These are phyloP conservation scores for Bryconaethiops microstoma DNA, from an alignment of 2,797 vertebrate genomes.

Conservation along the genomic window DNA sequence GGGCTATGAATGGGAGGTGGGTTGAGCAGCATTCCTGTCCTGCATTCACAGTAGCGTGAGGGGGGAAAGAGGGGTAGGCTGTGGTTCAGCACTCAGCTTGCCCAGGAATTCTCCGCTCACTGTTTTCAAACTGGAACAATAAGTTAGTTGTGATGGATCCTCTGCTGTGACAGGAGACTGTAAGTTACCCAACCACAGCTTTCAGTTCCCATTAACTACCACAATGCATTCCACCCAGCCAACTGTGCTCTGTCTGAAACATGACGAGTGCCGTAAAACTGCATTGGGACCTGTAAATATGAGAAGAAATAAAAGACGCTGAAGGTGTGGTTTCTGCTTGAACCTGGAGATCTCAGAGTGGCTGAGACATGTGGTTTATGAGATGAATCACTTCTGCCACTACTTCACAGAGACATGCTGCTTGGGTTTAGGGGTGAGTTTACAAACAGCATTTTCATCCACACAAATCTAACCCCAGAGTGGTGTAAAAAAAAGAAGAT, in stretches of 20 bases:
- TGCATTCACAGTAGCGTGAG: constrained; percentile 15
- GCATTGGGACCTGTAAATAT: constrained; percentile 22
- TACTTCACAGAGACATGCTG: neutral
- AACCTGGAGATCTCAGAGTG: neutral
- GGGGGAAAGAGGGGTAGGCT: constrained; percentile 26
- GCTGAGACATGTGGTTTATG: neutral
- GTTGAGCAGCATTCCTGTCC: constrained; percentile 44
- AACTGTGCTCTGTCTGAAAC: constrained; percentile 37
- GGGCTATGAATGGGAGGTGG: constrained; percentile 3
- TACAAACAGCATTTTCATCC: neutral
- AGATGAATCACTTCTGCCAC: neutral
- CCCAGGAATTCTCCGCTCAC: constrained; percentile 40
- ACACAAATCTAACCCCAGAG: neutral
- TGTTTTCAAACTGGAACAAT: constrained; percentile 45
- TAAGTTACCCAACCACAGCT: constrained; percentile 51
- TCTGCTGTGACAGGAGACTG: constrained; percentile 50
- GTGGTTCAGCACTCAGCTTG: constrained; percentile 41
- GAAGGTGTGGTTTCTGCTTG: constrained; percentile 17
- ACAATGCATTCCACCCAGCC: constrained; percentile 35
- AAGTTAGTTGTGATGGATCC: constrained; percentile 51
- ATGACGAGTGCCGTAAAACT: constrained; percentile 38
- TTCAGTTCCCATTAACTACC: constrained; percentile 44
- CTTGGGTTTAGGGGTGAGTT: constrained; percentile 7
- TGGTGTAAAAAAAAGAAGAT: no score
- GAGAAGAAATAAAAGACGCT: constrained; percentile 6